A percentile compares a stretch with the other conserved stretches of the same genome.
Evolutionary conservation across 1,140 invertebrate species (phyloP).

Genomic region (Micrasema minimum): DNA sequence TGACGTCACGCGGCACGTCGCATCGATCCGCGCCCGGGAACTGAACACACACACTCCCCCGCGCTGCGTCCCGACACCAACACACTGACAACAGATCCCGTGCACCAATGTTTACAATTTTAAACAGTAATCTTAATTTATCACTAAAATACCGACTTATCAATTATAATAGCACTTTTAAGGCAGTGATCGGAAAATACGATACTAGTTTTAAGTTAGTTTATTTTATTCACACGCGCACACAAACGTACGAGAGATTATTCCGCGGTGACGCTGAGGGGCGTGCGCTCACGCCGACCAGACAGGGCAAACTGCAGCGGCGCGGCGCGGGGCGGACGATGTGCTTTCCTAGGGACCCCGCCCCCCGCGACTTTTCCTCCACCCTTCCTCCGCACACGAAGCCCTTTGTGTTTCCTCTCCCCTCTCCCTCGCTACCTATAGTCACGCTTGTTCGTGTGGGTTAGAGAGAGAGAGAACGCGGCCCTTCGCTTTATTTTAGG

Average conservation of each 20-base stretch:
- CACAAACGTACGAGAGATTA: conserved; percentile 32
- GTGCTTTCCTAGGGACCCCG: conserved; percentile 16
- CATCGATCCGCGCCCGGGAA: conserved; percentile 37
- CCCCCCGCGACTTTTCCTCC: conserved; percentile 31
- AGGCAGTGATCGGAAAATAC: conserved; percentile 25
- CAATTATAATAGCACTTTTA: conserved; percentile 37
- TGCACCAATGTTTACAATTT: conserved; percentile 30
- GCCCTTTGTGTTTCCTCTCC: conserved; percentile 8
- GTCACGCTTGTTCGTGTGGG: not conserved
- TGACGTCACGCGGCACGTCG: conserved; percentile 34
- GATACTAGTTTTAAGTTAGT: not conserved
- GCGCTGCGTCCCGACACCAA: not conserved
- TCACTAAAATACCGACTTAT: conserved; percentile 19
- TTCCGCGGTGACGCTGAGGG: conserved; percentile 14
- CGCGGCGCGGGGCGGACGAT: not conserved
- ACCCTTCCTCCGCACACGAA: conserved; percentile 6
- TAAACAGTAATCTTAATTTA: not conserved
- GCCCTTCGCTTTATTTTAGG: conserved; percentile 37
- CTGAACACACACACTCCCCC: conserved; percentile 11
- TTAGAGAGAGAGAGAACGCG: conserved; percentile 4
- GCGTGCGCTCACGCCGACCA: conserved; percentile 19
- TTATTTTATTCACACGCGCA: conserved; percentile 33
- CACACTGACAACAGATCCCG: conserved; percentile 10
- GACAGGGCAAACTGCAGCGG: conserved; percentile 42
- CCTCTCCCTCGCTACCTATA: not conserved